Percentiles rank a stretch among this genome's conserved stretches.
These are phyloP conservation scores for Anolis sagrei DNA, from an alignment of 2,113 vertebrate genomes.

Conservation along the genomic window DNA sequence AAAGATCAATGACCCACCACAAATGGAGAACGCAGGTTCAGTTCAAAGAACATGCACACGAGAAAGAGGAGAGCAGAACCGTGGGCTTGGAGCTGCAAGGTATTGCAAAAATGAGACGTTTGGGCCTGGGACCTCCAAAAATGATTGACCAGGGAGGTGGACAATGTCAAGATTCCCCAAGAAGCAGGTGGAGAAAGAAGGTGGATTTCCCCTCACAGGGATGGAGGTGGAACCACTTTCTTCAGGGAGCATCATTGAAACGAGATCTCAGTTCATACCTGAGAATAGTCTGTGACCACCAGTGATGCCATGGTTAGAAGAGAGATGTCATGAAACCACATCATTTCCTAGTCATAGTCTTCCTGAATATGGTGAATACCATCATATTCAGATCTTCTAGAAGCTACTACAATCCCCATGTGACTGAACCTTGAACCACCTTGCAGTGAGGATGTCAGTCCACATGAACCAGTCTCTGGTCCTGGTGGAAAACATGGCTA, in stretches of 20 bases:
- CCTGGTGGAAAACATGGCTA: not conserved
- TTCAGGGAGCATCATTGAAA: not conserved
- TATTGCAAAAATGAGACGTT: conserved; percentile 76
- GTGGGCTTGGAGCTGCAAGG: conserved; percentile 84
- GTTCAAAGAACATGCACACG: conserved; percentile 78
- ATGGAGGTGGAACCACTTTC: not conserved
- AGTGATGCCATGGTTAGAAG: no score
- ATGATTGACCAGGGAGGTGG: conserved; percentile 42
- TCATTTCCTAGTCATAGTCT: not conserved
- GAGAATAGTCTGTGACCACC: not conserved
- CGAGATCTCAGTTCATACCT: no score
- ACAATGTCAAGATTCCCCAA: conserved; percentile 55
- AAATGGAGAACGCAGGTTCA: conserved; percentile 76
- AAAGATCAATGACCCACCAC: conserved; percentile 74
- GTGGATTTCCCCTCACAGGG: not conserved
- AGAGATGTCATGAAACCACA: no score
- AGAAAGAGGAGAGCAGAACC: conserved; percentile 74
- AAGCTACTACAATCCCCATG: not conserved
- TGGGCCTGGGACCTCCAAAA: conserved; percentile 63
- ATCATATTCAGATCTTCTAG: no score
- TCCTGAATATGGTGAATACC: not conserved
- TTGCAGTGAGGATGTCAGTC: not conserved
- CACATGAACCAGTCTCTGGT: not conserved
- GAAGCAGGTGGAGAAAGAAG: conserved; percentile 52
- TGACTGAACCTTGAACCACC: not conserved